A percentile compares a stretch with the other conserved stretches of the same genome.
phyloP scores from a whole-genome alignment of 2,888 invertebrate genomes.

The Calephelis perditalis region DNA sequence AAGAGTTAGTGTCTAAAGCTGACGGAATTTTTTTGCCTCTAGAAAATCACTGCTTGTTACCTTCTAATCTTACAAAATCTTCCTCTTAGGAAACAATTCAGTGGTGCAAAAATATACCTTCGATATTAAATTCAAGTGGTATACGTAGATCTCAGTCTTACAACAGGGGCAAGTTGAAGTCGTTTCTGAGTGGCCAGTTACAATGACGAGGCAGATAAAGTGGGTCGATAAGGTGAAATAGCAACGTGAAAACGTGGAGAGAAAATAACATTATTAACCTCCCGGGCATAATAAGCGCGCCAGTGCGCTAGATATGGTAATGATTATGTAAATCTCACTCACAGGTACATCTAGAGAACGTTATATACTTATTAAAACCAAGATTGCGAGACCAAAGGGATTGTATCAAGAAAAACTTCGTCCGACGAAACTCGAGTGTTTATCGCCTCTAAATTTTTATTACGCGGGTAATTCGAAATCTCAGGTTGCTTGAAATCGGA shows the following conservation, averaged over 20 bases:
- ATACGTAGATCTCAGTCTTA: constrained; percentile 23
- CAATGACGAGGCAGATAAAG: constrained; percentile 74
- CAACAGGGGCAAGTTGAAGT: constrained; percentile 51
- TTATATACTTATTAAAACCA: constrained; percentile 77
- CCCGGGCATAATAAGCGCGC: constrained; percentile 75
- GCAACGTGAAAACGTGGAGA: constrained; percentile 76
- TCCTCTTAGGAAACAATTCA: no score
- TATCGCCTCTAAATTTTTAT: constrained; percentile 65
- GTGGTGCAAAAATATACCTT: constrained; percentile 2
- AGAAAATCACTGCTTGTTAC: no score
- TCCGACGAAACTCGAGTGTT: constrained; percentile 53
- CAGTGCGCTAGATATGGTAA: constrained; percentile 78
- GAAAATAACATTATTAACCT: constrained; percentile 79
- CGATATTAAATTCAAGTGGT: constrained; percentile 17
- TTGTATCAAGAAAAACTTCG: constrained; percentile 65
- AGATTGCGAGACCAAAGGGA: constrained; percentile 67
- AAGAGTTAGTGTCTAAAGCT: no score
- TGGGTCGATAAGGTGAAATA: constrained; percentile 74
- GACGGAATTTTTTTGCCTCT: no score
- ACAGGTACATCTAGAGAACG: constrained; percentile 74
- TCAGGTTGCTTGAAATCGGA: constrained; percentile 70
- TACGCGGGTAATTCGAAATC: constrained; percentile 65
- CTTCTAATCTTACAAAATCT: no score
- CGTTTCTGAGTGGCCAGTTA: constrained; percentile 68
- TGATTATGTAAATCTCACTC: constrained; percentile 77